Conservation (phyloP, 2,797 vertebrate species). For the Spondyliosoma cantharus region DNA sequence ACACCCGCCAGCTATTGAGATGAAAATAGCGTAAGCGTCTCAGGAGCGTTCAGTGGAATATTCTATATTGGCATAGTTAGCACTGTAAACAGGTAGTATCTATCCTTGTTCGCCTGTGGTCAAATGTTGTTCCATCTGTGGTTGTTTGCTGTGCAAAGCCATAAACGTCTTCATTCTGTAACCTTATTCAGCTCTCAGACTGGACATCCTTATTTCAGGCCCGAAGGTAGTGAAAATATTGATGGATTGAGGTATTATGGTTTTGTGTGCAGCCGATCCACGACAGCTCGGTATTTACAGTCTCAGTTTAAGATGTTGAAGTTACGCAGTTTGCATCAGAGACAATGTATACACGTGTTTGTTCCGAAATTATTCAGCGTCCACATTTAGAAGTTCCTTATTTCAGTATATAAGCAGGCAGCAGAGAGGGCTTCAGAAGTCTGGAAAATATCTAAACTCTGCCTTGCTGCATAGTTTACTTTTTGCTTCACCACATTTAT, state of each 20-base stretch:
- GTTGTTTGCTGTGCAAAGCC: conserved; percentile 85
- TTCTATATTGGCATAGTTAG: conserved; percentile 81
- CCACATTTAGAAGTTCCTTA: conserved; percentile 31
- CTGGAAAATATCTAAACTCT: conserved; percentile 10
- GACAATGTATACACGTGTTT: conserved; percentile 57
- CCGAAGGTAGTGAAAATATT: conserved; percentile 82
- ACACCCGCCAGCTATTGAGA: conserved; percentile 63
- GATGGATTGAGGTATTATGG: conserved; percentile 81
- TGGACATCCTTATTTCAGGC: conserved; percentile 83
- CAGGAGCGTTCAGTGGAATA: conserved; percentile 82
- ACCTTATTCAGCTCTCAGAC: conserved; percentile 82
- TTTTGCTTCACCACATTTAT: not conserved
- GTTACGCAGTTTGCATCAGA: conserved; percentile 36
- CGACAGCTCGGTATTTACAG: conserved; percentile 67
- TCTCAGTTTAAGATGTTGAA: conserved; percentile 66
- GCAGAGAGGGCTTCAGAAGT: not conserved
- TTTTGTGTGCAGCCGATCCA: conserved; percentile 70
- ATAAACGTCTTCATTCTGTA: conserved; percentile 84
- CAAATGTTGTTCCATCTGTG: conserved; percentile 86
- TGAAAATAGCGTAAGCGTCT: conserved; percentile 71
- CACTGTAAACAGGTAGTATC: conserved; percentile 85
- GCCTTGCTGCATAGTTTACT: not conserved
- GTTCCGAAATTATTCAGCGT: conserved; percentile 15
- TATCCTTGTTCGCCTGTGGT: conserved; percentile 84
- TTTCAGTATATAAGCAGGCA: conserved; percentile 31